These are phyloP conservation scores for Punctoribates punctum DNA, from an alignment of 2,888 invertebrate genomes.

Conservation along the genomic window DNA sequence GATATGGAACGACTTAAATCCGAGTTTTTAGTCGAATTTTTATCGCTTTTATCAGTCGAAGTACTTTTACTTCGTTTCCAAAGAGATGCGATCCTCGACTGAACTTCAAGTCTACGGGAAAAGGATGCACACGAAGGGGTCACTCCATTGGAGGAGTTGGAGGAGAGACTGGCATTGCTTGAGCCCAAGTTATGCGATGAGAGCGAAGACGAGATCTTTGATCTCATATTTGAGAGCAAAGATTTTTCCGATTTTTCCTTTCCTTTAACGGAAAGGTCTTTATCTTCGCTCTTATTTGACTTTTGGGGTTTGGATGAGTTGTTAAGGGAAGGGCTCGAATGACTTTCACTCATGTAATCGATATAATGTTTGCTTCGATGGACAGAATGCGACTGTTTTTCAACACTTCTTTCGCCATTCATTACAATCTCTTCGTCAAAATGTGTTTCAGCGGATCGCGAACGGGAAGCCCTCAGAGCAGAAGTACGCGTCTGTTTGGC, in stretches of 20 bases:
- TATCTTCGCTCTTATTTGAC: background rate
- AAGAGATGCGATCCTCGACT: constrained; percentile 71
- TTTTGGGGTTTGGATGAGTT: background rate
- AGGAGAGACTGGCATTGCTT: constrained; percentile 29
- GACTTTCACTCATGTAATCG: constrained; percentile 12
- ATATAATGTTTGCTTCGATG: background rate
- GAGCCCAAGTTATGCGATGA: constrained; percentile 29
- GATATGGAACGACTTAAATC: constrained; percentile 19
- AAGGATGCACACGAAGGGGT: constrained; percentile 30
- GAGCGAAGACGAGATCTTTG: background rate
- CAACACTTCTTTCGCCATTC: background rate
- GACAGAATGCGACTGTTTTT: background rate
- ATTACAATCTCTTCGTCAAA: background rate
- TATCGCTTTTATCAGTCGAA: background rate
- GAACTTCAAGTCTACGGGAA: constrained; percentile 17
- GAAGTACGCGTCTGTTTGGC: constrained; percentile 51
- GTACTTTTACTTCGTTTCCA: constrained; percentile 65
- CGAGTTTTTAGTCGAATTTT: background rate
- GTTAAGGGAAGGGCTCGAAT: background rate
- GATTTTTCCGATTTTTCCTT: constrained; percentile 16
- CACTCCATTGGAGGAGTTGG: constrained; percentile 24
- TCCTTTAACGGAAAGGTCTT: background rate
- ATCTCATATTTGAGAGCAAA: constrained; percentile 12
- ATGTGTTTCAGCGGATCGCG: constrained; percentile 50
- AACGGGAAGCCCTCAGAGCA: constrained; percentile 50